Base-by-base conservation (phyloP, 1,140 invertebrate species). In the Pemphigus obesinymphae region DNA sequence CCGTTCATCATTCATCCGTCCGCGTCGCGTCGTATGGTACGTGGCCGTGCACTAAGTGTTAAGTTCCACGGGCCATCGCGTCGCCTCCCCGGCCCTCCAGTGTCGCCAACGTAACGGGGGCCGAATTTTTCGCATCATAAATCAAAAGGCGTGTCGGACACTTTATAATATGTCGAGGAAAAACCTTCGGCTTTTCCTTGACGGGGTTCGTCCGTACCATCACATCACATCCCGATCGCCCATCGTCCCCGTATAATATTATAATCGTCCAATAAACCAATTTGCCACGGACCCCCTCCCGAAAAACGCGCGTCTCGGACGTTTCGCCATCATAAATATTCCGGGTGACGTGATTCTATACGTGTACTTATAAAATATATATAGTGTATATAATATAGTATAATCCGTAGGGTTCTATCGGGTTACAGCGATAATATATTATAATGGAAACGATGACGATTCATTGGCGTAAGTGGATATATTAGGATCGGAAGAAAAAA, bases 241-340 rank as follows among this genome's bases (percentile, higher is more conserved):
- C n/a, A n/a, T n/a, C 66, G 13, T 13, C 37, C 3, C 37, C n/a
- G 34, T 37, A n/a, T 45, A 66, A 37, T 66, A 66, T 66, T 68
- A 68, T 68, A 68, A 68, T 68, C 66, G 34, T 68, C 66, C 66
- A 37, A 68, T 68, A 68, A 68, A 68, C 66, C 66, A 68, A 68
- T 68, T 68, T 68, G 66, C 66, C 66, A 68, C 66, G 66, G 66
- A 68, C 61, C 1, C 29, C n/a, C n/a, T n/a, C n/a, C n/a, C n/a
- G 43, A 40, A 13, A 7, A 45, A 45, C n/a, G 34, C 20, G n/a
- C 34, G n/a, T n/a, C n/a, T n/a, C n/a, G n/a, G n/a, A n/a, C n/a
- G n/a, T n/a, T n/a, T n/a, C n/a, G 66, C 34, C 20, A 68, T 68
- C 66, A 68, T 68, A 68, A 68, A 68, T 68, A 68, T 68, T 43